Evolutionary conservation across 1,140 invertebrate genomes (phyloP).

Genomic region (Drosophila mayri): DNA sequence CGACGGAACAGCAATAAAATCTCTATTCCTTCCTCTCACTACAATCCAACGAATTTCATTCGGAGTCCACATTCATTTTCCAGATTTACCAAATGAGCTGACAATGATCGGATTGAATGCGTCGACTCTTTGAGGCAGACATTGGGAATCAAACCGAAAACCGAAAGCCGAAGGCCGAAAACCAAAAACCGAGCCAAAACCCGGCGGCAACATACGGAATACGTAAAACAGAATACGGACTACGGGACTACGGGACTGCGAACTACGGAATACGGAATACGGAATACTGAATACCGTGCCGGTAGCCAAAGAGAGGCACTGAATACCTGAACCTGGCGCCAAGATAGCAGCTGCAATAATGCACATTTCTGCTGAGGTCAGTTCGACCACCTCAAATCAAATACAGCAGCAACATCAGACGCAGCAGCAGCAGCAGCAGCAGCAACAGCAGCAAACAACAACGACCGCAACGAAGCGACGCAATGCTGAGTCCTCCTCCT

Average conservation of each 20-base stretch:
- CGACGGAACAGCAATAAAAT: not conserved
- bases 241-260: conserved; percentile 2
- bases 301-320: conserved; percentile 28
- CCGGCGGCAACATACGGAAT: conserved; percentile 28
- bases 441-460: conserved; percentile 38
- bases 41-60: conserved; percentile 32
- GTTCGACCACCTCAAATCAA: conserved; percentile 87
- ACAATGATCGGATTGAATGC: conserved; percentile 57
- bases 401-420: conserved; percentile 56
- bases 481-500: conserved; percentile 54
- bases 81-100: conserved; percentile 55
- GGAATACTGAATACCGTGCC: conserved; percentile 22
- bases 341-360: conserved; percentile 84
- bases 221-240: not conserved
- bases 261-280: not conserved
- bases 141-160: conserved; percentile 52
- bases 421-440: conserved; percentile 48
- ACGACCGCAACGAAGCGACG: conserved; percentile 73
- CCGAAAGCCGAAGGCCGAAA: conserved; percentile 23
- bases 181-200: conserved; percentile 43
- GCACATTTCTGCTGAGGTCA: conserved; percentile 90
- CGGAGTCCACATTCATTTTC: conserved; percentile 48
- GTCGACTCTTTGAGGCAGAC: conserved; percentile 51
- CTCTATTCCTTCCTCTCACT: not conserved
- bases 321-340: conserved; percentile 40